These are phyloP conservation scores for Papilio aristodemus DNA, from an alignment of 1,140 invertebrate species.

Conservation along the genomic window DNA sequence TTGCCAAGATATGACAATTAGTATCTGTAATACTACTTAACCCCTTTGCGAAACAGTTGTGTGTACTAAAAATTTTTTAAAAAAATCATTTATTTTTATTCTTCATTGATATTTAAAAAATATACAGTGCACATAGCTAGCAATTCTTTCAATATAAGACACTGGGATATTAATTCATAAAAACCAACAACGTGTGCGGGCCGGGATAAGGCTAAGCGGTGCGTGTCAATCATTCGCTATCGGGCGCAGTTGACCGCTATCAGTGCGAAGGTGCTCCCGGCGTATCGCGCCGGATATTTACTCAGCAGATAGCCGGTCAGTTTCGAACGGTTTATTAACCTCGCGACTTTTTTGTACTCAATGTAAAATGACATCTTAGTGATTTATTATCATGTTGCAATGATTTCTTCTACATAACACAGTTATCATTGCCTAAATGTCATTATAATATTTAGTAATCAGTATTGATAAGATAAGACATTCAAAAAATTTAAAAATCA, in stretches of 20 bases:
- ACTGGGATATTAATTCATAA: conserved; percentile 2
- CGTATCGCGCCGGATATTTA: conserved; percentile 66
- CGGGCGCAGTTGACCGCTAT: conserved; percentile 44
- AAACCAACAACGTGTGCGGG: not conserved
- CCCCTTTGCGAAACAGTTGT: no score
- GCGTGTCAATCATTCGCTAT: conserved; percentile 32
- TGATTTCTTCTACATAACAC: not conserved
- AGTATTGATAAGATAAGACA: no score
- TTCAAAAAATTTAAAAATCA: no score
- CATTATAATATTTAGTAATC: no score
- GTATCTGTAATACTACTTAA: no score
- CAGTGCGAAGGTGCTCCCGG: conserved; percentile 53
- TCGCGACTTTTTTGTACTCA: conserved; percentile 50
- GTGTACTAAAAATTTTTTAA: no score
- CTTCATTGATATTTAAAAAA: no score
- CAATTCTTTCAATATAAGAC: not conserved
- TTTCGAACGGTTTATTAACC: conserved; percentile 55
- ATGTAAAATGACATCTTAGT: no score
- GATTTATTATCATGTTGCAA: conserved; percentile 22
- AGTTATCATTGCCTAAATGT: no score
- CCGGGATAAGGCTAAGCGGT: not conserved
- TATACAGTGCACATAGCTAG: no score
- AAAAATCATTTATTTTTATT: no score
- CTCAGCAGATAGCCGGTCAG: conserved; percentile 50
- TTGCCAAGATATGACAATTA: no score